Evolutionary conservation across 2,888 invertebrate genomes (phyloP).

Genomic region (Leptarthrus brevirostris): DNA sequence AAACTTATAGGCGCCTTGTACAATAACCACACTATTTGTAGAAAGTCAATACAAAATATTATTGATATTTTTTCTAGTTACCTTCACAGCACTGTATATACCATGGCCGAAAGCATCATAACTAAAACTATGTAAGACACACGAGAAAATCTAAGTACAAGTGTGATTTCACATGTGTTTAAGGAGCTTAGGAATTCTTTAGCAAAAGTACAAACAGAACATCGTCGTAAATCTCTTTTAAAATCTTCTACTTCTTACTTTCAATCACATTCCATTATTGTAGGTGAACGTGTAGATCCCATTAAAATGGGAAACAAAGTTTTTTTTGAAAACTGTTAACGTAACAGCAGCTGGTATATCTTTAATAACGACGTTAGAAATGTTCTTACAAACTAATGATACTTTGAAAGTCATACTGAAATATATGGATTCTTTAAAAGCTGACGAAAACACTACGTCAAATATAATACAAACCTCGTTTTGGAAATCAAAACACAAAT

Average conservation of each 20-base stretch:
- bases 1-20: neutral
- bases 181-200: no score
- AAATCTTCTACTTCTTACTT: neutral
- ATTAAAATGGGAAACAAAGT: neutral
- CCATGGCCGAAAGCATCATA: neutral
- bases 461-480: no score
- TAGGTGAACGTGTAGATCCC: neutral
- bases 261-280: neutral
- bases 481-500: neutral
- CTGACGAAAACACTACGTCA: neutral
- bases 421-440: neutral
- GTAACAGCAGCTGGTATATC: neutral
- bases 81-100: neutral
- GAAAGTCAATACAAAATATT: neutral
- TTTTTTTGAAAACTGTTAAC: neutral
- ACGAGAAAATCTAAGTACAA: neutral
- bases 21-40: constrained; percentile 1
- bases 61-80: neutral
- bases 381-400: neutral
- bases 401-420: neutral
- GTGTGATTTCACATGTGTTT: neutral
- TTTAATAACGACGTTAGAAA: neutral
- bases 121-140: neutral
- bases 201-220: neutral
- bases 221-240: neutral